Base-by-base conservation (phyloP, 2,113 vertebrate genomes). In the Sceloporus undulatus region DNA sequence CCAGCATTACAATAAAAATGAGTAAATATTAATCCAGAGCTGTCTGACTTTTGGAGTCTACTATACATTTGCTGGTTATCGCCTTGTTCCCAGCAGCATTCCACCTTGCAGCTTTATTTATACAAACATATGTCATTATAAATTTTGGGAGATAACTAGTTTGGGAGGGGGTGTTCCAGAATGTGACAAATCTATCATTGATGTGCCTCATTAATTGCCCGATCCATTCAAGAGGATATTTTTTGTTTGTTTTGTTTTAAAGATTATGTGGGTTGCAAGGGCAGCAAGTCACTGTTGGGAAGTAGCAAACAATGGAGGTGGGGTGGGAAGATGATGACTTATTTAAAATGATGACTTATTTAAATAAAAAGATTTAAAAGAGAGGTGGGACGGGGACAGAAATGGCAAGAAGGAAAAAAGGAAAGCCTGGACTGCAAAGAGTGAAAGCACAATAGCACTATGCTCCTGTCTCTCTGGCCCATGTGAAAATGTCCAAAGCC, bases 1-100 rank as follows among this genome's bases (percentile, higher is more conserved):
- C 83, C 92, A 88, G 91, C 88, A 83, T 92, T 82, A 92, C 91
- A 92, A 96, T 96, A 96, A 97, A 97, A 95, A 96, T 95, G 95
- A 96, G 94, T 94, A 93, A 97, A 95, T 94, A 92, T 90, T 90
- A 93, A 94, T 91, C 90, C 85, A 62, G 88, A 92, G 91, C 90
- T n/a, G 84, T 76, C 78, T 54, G 92, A 93, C 62, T 83, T 92
- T 92, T 92, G 56, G 79, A 92, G 94, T 92, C 82, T 90, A 91
- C 93, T 92, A 87, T 90, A 75, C 73, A 86, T 88, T 95, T 95
- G 91, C 94, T 95, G 88, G 93, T 93, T 91, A 95, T 94, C 92
- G 70, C 89, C 85, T 92, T 92, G 91, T 88, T 95, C 95, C 85
- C 87, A 80, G 66, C 9, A 88, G 90, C 40, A 85, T 90, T 94